Percentiles rank a stretch among this genome's conserved stretches.
These are phyloP conservation scores for Myopa tessellatipennis DNA, from an alignment of 2,888 invertebrate genomes.

Conservation along the genomic window DNA sequence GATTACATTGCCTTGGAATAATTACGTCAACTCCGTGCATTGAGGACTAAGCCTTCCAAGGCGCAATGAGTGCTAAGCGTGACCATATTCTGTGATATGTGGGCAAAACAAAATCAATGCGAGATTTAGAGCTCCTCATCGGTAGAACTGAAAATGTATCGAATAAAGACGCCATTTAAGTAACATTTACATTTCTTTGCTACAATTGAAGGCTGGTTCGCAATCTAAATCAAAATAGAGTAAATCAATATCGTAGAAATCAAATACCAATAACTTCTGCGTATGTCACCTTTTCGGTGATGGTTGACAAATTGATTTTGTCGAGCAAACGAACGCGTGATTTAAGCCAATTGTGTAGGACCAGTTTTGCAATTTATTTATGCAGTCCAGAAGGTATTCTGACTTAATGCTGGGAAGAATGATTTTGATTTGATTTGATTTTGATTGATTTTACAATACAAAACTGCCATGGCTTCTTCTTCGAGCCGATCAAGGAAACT, in stretches of 20 bases:
- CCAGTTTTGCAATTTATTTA: conserved; percentile 53
- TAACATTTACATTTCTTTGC: conserved; percentile 55
- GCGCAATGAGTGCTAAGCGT: too few relatives aligned
- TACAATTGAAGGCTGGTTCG: conserved; percentile 59
- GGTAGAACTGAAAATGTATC: too few relatives aligned
- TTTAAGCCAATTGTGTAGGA: conserved; percentile 57
- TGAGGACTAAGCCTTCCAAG: too few relatives aligned
- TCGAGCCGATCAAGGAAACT: conserved; percentile 59
- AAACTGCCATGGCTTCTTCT: conserved; percentile 61
- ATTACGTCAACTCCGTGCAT: too few relatives aligned
- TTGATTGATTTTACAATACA: conserved; percentile 49
- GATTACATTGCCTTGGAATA: too few relatives aligned
- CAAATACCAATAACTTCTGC: conserved; percentile 46
- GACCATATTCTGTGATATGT: too few relatives aligned
- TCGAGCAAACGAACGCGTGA: conserved; percentile 54
- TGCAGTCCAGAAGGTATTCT: conserved; percentile 53
- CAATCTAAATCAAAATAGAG: conserved; percentile 44
- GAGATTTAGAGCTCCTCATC: too few relatives aligned
- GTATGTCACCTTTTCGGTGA: conserved; percentile 65
- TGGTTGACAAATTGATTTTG: conserved; percentile 56
- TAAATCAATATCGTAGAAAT: conserved; percentile 6
- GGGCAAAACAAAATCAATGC: too few relatives aligned
- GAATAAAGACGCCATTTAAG: conserved; percentile 60
- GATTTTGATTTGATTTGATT: background rate
- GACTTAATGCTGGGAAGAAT: conserved; percentile 58